A percentile compares a stretch with the other conserved stretches of the same genome.
Evolutionary conservation across 30 jellyfish, hydroid and myxozoan species (phyloP).

Genomic region (Calvadosia cruxmelitensis): DNA sequence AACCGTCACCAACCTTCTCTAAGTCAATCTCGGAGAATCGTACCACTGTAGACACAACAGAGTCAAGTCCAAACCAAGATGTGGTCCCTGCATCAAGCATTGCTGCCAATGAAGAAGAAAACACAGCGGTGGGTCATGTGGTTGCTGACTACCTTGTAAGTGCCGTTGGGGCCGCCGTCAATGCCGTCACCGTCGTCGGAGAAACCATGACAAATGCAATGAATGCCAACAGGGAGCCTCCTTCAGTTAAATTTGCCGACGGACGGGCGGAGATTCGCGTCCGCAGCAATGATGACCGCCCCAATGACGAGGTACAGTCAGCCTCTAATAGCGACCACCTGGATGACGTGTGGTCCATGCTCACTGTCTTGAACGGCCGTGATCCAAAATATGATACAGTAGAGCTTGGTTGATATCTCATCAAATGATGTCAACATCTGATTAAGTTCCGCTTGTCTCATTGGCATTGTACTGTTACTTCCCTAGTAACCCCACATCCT

Average conservation of each 20-base stretch:
- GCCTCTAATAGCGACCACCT: no score
- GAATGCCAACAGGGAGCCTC: neutral
- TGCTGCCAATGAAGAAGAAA: neutral
- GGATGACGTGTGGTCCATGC: no score
- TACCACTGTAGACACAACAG: neutral
- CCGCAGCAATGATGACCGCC: neutral
- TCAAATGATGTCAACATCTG: no score
- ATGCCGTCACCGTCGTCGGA: conserved; percentile 10
- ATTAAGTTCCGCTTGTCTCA: no score
- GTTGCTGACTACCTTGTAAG: conserved; percentile 1
- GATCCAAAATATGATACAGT: no score
- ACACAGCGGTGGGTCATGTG: neutral
- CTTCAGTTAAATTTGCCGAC: conserved; percentile 3
- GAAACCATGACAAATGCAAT: conserved; percentile 4
- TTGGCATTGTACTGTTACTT: no score
- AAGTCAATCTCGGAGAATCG: neutral
- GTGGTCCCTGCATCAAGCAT: neutral
- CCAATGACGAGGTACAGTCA: no score
- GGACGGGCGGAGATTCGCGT: conserved; percentile 4
- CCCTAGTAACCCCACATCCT: no score
- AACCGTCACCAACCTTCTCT: neutral
- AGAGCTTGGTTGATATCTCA: no score
- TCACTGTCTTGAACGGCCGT: no score
- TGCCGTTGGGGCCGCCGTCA: conserved; percentile 5
- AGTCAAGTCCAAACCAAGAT: neutral